These are phyloP conservation scores for Vanacampus margaritifer DNA, from an alignment of 2,113 vertebrate species.

Conservation along the genomic window DNA sequence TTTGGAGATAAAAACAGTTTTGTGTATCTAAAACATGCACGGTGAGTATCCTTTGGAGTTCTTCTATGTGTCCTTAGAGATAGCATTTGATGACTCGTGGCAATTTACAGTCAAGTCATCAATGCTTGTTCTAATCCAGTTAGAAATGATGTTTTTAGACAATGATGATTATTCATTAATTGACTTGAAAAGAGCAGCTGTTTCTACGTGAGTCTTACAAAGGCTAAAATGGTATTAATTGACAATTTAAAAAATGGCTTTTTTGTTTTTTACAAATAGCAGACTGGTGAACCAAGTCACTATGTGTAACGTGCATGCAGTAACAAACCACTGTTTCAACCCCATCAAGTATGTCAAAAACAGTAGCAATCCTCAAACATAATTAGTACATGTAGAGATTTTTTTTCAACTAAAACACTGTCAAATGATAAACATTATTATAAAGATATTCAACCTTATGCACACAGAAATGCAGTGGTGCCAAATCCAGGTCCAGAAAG, in stretches of 20 bases:
- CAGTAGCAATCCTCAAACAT: slow-evolving; percentile 22
- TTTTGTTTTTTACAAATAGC: not conserved
- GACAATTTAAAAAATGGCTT: slow-evolving; percentile 39
- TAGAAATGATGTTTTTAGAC: slow-evolving; percentile 41
- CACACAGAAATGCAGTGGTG: too few relatives aligned
- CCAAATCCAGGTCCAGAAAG: too few relatives aligned
- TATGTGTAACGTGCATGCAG: slow-evolving; percentile 26
- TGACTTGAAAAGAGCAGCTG: slow-evolving; percentile 17
- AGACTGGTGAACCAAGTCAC: slow-evolving; percentile 32
- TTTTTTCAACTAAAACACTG: slow-evolving; percentile 8
- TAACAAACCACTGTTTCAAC: slow-evolving; percentile 20
- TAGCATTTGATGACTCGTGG: slow-evolving; percentile 25
- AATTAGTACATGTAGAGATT: slow-evolving; percentile 16
- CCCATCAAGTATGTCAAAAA: slow-evolving; percentile 29
- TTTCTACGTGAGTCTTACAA: slow-evolving; percentile 43
- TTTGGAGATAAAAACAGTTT: slow-evolving; percentile 23
- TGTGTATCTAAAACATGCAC: slow-evolving; percentile 30
- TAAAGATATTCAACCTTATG: slow-evolving; percentile 31
- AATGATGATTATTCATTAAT: not conserved
- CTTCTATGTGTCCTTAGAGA: slow-evolving; percentile 24
- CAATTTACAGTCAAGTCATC: slow-evolving; percentile 19
- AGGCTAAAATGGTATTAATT: slow-evolving; percentile 69
- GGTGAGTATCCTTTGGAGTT: slow-evolving; percentile 1
- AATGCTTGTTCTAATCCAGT: not conserved
- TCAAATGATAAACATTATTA: slow-evolving; percentile 25